phyloP scores from a whole-genome alignment of 2,888 invertebrate species.

The Trichogramma evanescens region DNA sequence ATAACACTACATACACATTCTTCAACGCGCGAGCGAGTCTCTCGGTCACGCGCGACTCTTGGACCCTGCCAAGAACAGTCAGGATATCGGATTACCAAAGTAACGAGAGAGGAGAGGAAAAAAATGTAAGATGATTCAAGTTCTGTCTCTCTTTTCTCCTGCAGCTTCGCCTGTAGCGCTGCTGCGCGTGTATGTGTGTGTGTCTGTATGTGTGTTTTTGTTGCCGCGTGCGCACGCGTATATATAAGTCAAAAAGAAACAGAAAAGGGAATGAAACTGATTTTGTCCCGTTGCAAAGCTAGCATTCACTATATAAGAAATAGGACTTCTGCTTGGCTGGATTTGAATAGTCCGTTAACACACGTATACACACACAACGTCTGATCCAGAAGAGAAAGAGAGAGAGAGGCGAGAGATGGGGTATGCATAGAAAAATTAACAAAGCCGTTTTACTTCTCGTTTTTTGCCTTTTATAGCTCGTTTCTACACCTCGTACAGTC shows the following conservation, averaged over 20 bases:
- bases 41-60: too few relatives aligned
- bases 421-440: conserved; percentile 18
- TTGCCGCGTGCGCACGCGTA: too few relatives aligned
- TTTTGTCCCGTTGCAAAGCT: conserved; percentile 4
- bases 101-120: conserved; percentile 1
- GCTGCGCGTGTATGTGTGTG: background rate
- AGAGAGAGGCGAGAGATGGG: too few relatives aligned
- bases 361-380: conserved; percentile 12
- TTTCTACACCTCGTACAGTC: too few relatives aligned
- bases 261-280: conserved; percentile 17
- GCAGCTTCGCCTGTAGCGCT: conserved; percentile 1
- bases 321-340: conserved; percentile 42
- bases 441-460: conserved; percentile 12
- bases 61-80: too few relatives aligned
- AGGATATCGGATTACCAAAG: conserved; percentile 17
- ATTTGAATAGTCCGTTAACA: conserved; percentile 36
- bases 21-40: background rate
- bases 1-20: too few relatives aligned
- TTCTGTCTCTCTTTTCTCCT: background rate
- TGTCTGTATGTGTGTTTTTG: too few relatives aligned
- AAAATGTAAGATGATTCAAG: conserved; percentile 6
- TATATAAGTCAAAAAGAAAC: conserved; percentile 5
- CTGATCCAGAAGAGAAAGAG: too few relatives aligned
- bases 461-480: background rate
- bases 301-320: conserved; percentile 23